Percentiles rank a stretch among this genome's conserved stretches.
phyloP scores from a whole-genome alignment of 2,113 vertebrate species.

The Onychorhynchus coronatus region DNA sequence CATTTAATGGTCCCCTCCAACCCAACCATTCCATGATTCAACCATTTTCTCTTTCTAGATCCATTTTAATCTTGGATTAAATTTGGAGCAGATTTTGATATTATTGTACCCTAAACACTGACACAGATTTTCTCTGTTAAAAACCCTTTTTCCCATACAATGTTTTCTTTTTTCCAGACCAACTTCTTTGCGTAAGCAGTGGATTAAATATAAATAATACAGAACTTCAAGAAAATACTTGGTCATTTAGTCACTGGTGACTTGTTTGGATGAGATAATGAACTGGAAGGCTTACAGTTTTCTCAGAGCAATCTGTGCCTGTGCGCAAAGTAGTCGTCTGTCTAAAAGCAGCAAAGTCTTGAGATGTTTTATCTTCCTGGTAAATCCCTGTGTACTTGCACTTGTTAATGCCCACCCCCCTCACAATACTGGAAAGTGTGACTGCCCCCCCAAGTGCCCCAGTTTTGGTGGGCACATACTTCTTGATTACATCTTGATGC shows the following conservation, averaged over 20 bases:
- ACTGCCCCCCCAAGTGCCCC: neutral
- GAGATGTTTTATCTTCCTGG: neutral
- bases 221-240: neutral
- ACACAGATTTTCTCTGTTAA: neutral
- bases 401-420: neutral
- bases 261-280: neutral
- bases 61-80: neutral
- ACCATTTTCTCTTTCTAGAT: neutral
- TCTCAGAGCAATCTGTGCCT: neutral
- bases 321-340: neutral
- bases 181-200: neutral
- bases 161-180: neutral
- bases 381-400: neutral
- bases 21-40: neutral
- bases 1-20: neutral
- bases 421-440: fast-evolving
- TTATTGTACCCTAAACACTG: neutral
- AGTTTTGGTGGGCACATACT: neutral
- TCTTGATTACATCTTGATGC: neutral
- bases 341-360: neutral
- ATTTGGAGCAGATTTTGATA: neutral
- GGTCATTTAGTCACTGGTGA: neutral
- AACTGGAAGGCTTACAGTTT: neutral
- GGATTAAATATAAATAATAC: neutral
- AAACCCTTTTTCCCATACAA: neutral